Evolutionary conservation across 2,797 vertebrate genomes (phyloP), one percentile per base, ranked within the genome.

Genomic region (Capromys pilorides): DNA sequence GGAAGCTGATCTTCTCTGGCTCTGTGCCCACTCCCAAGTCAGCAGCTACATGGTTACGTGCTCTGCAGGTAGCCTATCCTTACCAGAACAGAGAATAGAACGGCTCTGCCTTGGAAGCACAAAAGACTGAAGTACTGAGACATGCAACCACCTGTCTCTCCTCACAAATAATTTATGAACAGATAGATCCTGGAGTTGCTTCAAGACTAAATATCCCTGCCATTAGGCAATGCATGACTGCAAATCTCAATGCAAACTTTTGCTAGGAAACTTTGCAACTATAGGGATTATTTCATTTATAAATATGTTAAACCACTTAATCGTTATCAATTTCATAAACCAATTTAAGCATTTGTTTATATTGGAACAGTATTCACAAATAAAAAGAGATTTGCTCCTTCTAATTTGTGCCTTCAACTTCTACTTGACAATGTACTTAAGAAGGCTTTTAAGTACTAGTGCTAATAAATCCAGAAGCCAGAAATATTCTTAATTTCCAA

Each of bases 391-490:
- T 36, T 59, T 91, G 66, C 0, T 4, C 4, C 7, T 0, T 5
- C 0, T 41, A 14, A 6, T 89, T 39, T 80, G 85, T 83, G 75
- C 92, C 96, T 97, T 45, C 67, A 86, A 89, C 69, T 88, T 82
- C 84, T 82, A 45, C 33, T 79, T 97, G 96, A 93, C 96, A 86
- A 95, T 90, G 67, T 79, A 95, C 92, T 97, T 67, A 54, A 95
- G 67, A 75, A 51, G 85, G 79, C 92, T 93, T 59, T 90, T 81
- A 90, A 95, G 88, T 82, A 66, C 54, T 51, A 91, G 67, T 45
- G n/a, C 89, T 93, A 92, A 97, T 93, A 91, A 91, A 97, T 96
- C 97, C 95, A 92, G 13, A 96, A 96, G 86, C 91, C 92, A 95
- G 95, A 96, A 89, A 91, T 79, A 95, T 61, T 94, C 83, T 67